Evolutionary conservation across 1,140 invertebrate genomes (phyloP), one percentile per base, ranked within the genome.

Genomic region (Euura saliciscinereae): DNA sequence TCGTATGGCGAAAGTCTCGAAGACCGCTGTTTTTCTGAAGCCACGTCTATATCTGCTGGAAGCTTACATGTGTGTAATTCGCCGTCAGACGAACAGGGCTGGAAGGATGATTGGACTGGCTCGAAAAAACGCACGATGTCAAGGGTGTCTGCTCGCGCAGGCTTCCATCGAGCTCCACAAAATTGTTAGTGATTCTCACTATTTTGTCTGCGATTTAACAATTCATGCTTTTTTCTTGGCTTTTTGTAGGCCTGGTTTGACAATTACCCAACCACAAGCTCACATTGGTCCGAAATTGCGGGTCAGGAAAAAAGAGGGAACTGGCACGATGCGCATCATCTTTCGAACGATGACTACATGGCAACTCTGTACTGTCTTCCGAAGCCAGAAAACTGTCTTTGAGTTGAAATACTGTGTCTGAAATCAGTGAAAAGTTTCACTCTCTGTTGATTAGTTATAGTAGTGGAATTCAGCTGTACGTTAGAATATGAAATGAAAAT

Each of bases 81-180:
- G 65, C 2, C 72, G 71, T 6, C 68, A 67, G 1, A 76, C 45
- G 11, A 4, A 43, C 4, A 3, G 3, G 6, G 45, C 44, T 0
- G 64, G n/a, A 13, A 5, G 3, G 0, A 67, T 75, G 3, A 45
- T 82, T 3, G 6, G 45, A 2, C 76, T 74, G n/a, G 75, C 77
- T 2, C 10, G 65, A 4, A 80, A 74, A 72, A 13, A 28, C 7
- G 72, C 81, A 0, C 3, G 0, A 5, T 3, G 2, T 0, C 72
- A 82, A 43, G 67, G 42, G 8, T 82, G 82, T 42, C 42, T 70
- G 44, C 28, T 81, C 66, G 65, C 72, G 2, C 2, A 71, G 6
- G 76, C 79, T 28, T 79, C 73, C 75, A 76, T 78, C 10, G 65
- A 70, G 6, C 76, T 77, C 6, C 82, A 80, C 44, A 73, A 43